Evolutionary conservation across 2,888 invertebrate species (phyloP).

Genomic region (Beris morrisii): DNA sequence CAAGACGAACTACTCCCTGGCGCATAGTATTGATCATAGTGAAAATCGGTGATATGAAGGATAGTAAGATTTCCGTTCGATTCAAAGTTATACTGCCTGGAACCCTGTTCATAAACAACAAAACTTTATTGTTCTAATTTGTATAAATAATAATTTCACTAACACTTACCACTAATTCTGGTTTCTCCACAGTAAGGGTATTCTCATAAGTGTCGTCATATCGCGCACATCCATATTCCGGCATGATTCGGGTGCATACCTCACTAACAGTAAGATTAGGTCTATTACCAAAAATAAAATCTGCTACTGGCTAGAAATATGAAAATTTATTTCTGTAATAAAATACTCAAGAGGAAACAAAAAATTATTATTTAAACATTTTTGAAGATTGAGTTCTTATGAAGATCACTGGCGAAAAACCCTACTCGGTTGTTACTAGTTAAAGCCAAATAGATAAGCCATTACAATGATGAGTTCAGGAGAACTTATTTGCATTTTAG

Average conservation of each 20-base stretch:
- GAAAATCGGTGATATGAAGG: slow-evolving; percentile 75
- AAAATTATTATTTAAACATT: no score
- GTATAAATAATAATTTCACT: slow-evolving; percentile 1
- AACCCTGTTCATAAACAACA: slow-evolving; percentile 19
- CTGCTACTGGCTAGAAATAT: slow-evolving; percentile 61
- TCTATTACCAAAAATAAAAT: slow-evolving; percentile 61
- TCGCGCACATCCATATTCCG: slow-evolving; percentile 51
- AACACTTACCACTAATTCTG: slow-evolving; percentile 36
- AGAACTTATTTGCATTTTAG: no score
- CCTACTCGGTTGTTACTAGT: no score
- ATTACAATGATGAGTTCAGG: no score
- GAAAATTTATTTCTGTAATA: background rate
- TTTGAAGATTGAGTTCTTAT: no score
- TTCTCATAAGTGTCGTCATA: slow-evolving; percentile 59
- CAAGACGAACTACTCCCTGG: slow-evolving; percentile 67
- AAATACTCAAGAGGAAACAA: no score
- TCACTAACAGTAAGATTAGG: slow-evolving; percentile 58
- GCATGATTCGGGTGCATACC: slow-evolving; percentile 63
- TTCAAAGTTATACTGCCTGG: slow-evolving; percentile 10
- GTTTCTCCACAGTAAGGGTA: slow-evolving; percentile 50
- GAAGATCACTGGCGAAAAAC: no score
- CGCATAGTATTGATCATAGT: slow-evolving; percentile 71
- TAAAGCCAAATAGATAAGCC: no score
- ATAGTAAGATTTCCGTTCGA: slow-evolving; percentile 56
- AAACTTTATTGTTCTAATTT: background rate